A percentile compares a stretch with the other conserved stretches of the same genome.
These are phyloP conservation scores for Anoplolepis gracilipes DNA, from an alignment of 1,140 invertebrate species.

Conservation along the genomic window DNA sequence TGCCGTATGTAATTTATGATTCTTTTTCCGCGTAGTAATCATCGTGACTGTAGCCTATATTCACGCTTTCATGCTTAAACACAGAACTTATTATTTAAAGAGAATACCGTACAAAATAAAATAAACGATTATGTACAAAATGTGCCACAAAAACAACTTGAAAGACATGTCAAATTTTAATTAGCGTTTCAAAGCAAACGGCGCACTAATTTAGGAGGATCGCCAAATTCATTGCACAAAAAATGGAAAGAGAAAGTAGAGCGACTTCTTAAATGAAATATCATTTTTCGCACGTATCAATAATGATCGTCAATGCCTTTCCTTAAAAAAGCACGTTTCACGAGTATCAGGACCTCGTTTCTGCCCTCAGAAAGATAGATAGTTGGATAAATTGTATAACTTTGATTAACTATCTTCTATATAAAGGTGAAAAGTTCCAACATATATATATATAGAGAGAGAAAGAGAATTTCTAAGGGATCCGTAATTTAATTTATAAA, in stretches of 20 bases:
- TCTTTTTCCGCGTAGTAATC: not conserved
- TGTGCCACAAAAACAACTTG: not conserved
- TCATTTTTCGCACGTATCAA: slow-evolving; percentile 20
- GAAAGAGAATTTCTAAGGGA: not conserved
- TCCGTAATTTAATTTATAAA: no score
- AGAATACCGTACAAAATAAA: slow-evolving; percentile 16
- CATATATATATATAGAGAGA: not conserved
- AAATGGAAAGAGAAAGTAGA: slow-evolving; percentile 40
- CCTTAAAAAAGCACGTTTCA: slow-evolving; percentile 19
- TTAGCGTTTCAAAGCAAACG: not conserved
- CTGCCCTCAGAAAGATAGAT: not conserved
- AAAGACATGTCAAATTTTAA: slow-evolving; percentile 11
- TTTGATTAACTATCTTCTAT: not conserved
- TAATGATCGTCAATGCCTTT: slow-evolving; percentile 16
- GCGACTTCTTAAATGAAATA: slow-evolving; percentile 27
- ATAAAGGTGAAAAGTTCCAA: not conserved
- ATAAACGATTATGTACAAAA: slow-evolving; percentile 3
- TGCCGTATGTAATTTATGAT: slow-evolving; percentile 1
- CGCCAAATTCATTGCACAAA: slow-evolving; percentile 13
- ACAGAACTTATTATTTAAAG: not conserved
- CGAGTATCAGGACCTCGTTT: slow-evolving; percentile 14
- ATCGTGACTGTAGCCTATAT: slow-evolving; percentile 3
- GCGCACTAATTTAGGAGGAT: not conserved
- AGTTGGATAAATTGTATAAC: slow-evolving; percentile 23
- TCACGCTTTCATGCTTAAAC: not conserved